Evolutionary conservation across 2,888 invertebrate genomes (phyloP), one percentile per base, ranked within the genome.

Genomic region (Chaitophorus viminalis): DNA sequence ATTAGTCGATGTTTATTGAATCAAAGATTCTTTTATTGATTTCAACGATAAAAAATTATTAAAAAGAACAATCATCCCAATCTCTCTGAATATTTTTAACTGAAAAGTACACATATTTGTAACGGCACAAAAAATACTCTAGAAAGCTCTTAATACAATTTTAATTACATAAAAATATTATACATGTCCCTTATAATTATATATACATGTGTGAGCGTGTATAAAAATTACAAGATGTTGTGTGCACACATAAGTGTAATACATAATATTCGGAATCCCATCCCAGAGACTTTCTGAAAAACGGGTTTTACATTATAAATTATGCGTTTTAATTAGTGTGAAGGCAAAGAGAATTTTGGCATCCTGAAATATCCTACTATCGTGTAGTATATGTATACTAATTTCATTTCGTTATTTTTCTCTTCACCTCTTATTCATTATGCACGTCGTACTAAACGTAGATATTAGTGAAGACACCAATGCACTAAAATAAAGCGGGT

Each of bases 221-320:
- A 9, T 46, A 9, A 9, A 9, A 21, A 18, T 54, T 60, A 60
- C 60, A 25, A 60, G 21, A 46, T 46, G 46, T 60, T 60, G 60
- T 60, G 25, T 60, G 25, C 25, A 60, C 25, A 60, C 6, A 60
- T 60, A 60, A 60, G 60, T 25, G 60, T 21, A 60, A 9, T 60
- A 9, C 25, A 60, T 25, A 60, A 25, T 60, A 60, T 52, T 54
- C 9, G 46, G 21, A 17, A 82, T 82, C 36, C 31, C 70, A 6
- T 46, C 5, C 3, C 68, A 29, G 46, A 29, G 36, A 46, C 82
- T 6, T 29, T 36, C 31, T 46, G 11, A 11, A 82, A 82, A 65
- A 82, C 46, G 70, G 31, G 82, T 70, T 82, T 82, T 70, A 31
- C 46, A 82, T 70, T 82, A 82, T 82, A 82, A 82, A 82, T 70